These are phyloP conservation scores for Paradoxurus hermaphroditus DNA, from an alignment of 2,113 vertebrate species.

Conservation along the genomic window DNA sequence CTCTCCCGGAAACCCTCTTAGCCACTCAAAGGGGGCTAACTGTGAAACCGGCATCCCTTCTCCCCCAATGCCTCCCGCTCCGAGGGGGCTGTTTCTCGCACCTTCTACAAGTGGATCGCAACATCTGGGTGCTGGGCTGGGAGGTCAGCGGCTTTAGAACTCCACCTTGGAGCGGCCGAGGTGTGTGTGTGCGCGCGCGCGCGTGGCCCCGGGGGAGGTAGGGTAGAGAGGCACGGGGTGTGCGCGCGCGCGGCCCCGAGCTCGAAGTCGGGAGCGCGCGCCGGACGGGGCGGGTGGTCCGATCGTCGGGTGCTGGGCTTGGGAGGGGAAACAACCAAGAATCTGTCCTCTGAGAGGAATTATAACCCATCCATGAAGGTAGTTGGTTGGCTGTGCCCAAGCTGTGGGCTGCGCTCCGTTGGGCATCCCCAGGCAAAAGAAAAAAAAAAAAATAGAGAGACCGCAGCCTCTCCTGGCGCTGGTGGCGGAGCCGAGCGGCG, in stretches of 20 bases:
- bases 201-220: no score
- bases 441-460: no score
- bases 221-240: no score
- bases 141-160: background rate
- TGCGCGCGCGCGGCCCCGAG: background rate
- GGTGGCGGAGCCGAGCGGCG: background rate
- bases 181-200: background rate
- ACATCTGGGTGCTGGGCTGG: background rate
- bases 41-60: background rate
- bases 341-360: background rate
- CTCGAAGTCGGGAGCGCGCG: background rate
- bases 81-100: background rate
- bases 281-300: background rate
- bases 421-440: background rate
- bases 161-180: background rate
- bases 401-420: background rate
- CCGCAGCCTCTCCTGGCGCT: background rate
- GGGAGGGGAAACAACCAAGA: constrained; percentile 5
- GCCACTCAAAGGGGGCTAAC: background rate
- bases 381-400: constrained; percentile 17
- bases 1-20: background rate
- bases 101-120: background rate
- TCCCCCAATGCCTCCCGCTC: background rate
- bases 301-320: background rate
- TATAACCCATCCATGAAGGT: background rate